phyloP scores from a whole-genome alignment of 92 coral and sea anemone genomes.

The Parazoanthus atlanticus region DNA sequence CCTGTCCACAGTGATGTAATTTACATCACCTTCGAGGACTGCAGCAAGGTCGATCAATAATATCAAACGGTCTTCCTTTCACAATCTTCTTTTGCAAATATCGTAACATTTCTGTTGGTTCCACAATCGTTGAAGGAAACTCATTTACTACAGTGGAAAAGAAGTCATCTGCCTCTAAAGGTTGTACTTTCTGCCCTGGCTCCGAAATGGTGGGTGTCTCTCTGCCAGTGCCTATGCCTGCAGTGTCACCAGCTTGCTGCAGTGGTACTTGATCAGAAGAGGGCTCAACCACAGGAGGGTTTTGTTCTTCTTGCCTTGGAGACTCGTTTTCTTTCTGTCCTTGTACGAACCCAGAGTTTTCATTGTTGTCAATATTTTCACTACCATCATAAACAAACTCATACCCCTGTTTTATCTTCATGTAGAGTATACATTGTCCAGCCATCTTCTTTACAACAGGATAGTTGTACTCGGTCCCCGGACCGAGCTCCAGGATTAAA shows the following conservation, averaged over 20 bases:
- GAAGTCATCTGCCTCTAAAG: conserved; percentile 10
- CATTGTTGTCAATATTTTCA: background rate
- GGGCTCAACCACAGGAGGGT: background rate
- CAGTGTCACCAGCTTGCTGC: conserved; percentile 16
- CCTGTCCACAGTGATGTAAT: conserved; percentile 36
- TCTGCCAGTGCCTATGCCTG: background rate
- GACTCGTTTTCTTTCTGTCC: background rate
- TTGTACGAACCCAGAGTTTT: background rate
- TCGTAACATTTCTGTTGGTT: conserved; percentile 48
- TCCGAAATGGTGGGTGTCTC: background rate
- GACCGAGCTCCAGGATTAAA: conserved; percentile 39
- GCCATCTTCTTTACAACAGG: conserved; percentile 57
- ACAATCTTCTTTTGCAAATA: conserved; percentile 44
- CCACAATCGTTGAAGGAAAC: conserved; percentile 17
- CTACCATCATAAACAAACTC: background rate
- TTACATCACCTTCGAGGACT: conserved; percentile 26
- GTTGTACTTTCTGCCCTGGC: background rate
- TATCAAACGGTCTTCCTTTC: conserved; percentile 44
- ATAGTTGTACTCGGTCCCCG: conserved; percentile 59
- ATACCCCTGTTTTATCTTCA: conserved; percentile 13
- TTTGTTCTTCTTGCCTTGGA: background rate
- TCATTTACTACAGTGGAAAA: conserved; percentile 22
- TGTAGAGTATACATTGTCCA: conserved; percentile 56
- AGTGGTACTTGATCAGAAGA: conserved; percentile 5
- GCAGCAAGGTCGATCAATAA: conserved; percentile 22